Base-by-base conservation (phyloP, 2,113 vertebrate genomes). In the Corydoras sp. region DNA sequence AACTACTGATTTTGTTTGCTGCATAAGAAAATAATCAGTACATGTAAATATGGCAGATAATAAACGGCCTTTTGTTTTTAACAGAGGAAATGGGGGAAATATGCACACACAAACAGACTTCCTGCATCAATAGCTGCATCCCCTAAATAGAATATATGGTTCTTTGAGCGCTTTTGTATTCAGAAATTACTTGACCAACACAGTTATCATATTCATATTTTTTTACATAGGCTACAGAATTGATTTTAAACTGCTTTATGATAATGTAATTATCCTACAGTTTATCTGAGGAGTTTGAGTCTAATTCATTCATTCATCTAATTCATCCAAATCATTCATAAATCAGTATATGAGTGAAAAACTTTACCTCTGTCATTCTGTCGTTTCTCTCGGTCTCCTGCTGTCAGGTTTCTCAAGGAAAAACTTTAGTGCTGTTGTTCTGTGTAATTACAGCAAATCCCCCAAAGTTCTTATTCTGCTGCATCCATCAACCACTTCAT, bases 31-130 rank as follows among this genome's bases (percentile, higher is more conserved):
- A 43, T 43, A 2, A 43, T 8, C 35, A 43, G 15, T 54, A 13
- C 9, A 32, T 49, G n/a, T 29, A 64, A 51, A 31, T 78, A 66
- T 70, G 67, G 71, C 76, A 82, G 58, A 31, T 49, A 58, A 77
- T 77, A 63, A 78, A 83, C 67, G 75, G 75, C 75, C 79, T 88
- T 65, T 90, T 91, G 89, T 90, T 88, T 80, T 81, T 75, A 78
- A 76, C 56, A 73, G 73, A 85, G 88, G 89, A 88, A 90, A 82
- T 82, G 81, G 78, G 82, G 87, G 88, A 86, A 89, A 83, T 43
- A 5, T 43, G 35, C 35, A 43, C 35, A 43, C 35, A 43, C 35
- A 43, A 43, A 24, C 82, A 77, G 85, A 90, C 87, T 88, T 91
- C 90, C 90, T 90, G 90, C 69, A 79, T 74, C 79, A 66, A 66